These are phyloP conservation scores for Crossaster papposus DNA, from an alignment of 53 echinoderm and acorn worm genomes.

Conservation along the genomic window DNA sequence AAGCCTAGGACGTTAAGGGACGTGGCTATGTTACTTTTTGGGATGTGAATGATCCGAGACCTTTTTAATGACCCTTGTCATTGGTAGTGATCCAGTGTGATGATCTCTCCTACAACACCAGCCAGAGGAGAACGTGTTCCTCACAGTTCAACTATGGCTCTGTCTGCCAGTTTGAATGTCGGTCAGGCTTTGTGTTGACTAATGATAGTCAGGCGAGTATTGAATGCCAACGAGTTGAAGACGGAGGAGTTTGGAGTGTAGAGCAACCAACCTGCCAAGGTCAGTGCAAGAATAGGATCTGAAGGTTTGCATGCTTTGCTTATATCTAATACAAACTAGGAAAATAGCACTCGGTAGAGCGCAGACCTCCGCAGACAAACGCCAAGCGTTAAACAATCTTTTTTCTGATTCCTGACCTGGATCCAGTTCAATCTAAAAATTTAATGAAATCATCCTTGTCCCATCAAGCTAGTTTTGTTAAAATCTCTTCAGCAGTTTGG, in stretches of 20 bases:
- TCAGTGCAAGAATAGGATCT: background rate
- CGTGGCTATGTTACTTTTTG: too few relatives aligned
- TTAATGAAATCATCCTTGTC: too few relatives aligned
- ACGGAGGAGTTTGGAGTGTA: slow-evolving; percentile 53
- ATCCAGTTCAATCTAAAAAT: too few relatives aligned
- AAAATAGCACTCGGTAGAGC: too few relatives aligned
- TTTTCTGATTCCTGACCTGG: too few relatives aligned
- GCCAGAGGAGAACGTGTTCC: slow-evolving; percentile 48
- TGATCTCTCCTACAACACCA: slow-evolving; percentile 6
- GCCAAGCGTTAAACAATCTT: too few relatives aligned
- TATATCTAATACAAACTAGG: too few relatives aligned
- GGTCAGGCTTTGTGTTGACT: slow-evolving; percentile 37
- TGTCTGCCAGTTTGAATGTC: slow-evolving; percentile 54
- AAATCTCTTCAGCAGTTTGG: too few relatives aligned
- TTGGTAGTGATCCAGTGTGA: slow-evolving; percentile 55
- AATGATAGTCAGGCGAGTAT: slow-evolving; percentile 11
- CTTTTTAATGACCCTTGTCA: background rate
- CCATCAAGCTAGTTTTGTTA: too few relatives aligned
- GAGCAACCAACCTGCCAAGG: slow-evolving; percentile 56
- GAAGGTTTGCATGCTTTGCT: background rate
- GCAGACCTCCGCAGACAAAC: too few relatives aligned
- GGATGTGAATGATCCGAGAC: background rate
- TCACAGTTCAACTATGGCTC: slow-evolving; percentile 54
- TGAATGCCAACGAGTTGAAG: slow-evolving; percentile 47
- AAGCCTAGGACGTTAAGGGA: too few relatives aligned